These are phyloP conservation scores for Anabacerthia variegaticeps DNA, from an alignment of 2,797 vertebrate species.

Conservation along the genomic window DNA sequence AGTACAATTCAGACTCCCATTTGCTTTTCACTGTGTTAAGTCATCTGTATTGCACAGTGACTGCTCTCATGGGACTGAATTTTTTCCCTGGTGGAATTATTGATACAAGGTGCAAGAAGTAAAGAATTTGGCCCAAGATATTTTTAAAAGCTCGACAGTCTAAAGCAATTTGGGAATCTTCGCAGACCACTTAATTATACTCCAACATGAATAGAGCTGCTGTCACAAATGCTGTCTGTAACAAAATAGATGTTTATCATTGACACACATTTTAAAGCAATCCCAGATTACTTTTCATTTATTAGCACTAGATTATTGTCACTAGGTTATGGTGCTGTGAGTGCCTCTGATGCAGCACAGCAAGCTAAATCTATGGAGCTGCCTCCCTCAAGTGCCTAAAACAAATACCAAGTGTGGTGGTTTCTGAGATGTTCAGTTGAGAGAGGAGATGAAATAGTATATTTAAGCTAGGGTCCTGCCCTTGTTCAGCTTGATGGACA, in stretches of 20 bases:
- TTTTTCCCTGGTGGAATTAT: background rate
- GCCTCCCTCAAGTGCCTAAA: background rate
- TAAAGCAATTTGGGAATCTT: background rate
- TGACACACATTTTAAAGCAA: background rate
- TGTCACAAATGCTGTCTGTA: background rate
- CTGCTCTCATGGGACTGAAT: background rate
- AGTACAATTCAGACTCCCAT: background rate
- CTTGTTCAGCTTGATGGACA: background rate
- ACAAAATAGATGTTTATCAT: background rate
- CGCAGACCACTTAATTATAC: background rate
- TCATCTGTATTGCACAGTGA: background rate
- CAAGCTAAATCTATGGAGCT: background rate
- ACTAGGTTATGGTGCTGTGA: background rate
- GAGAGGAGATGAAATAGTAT: background rate
- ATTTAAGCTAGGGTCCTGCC: background rate
- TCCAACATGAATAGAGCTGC: rapidly evolving
- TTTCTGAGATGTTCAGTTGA: background rate
- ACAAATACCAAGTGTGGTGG: background rate
- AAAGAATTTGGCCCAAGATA: constrained; percentile 12
- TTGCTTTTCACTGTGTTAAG: background rate
- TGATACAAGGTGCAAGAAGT: background rate
- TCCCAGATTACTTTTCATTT: background rate
- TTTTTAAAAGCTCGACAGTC: background rate
- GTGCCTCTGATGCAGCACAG: background rate
- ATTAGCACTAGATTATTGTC: background rate